Base-by-base conservation (phyloP, 2,113 vertebrate genomes). In the Smithornis capensis region DNA sequence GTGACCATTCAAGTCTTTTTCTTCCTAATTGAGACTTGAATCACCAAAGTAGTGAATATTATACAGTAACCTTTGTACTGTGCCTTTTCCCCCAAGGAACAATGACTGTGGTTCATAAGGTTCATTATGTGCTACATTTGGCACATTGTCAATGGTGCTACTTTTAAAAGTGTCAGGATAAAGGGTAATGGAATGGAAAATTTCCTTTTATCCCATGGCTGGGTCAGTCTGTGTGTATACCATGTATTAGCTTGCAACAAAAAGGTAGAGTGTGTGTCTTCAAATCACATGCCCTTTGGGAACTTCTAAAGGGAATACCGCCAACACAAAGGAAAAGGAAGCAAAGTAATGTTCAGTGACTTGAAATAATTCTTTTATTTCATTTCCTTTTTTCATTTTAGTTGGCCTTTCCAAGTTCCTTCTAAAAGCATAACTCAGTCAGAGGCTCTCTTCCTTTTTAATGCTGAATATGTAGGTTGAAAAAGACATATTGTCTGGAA, bases 131-230 rank as follows among this genome's bases (percentile, higher is more conserved):
- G 84, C 78, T 78, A 35, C 57, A 24, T 88, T 87, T 94, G 94
- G 90, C 89, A 89, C 45, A 12, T 79, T 79, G 85, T 87, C 91
- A 96, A 79, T 68, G 65, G 35, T 9, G 14, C 7, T 92, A 52
- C 65, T 57, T 87, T 91, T 90, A 60, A 85, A 83, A 92, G 73
- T 88, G 68, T 50, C 70, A 79, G 73, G 70, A 96, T 90, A 80
- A 92, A 92, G 47, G 38, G 57, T 84, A 96, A 97, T 92, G 92
- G 81, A 50, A 94, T 60, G 82, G 89, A 95, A 95, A 92, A 93
- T 87, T 78, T 77, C 59, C 53, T 86, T 96, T 92, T 65, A 78
- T 82, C 69, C 76, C 64, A 31, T 57, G 0, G 0, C 53, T 81
- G 56, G 67, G 59, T 88, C 50, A 88, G 5, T 76, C 59, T 62